Percentiles rank a stretch among this genome's conserved stretches.
Evolutionary conservation across 2,113 vertebrate genomes (phyloP).

Genomic region (Ptyas mucosa): DNA sequence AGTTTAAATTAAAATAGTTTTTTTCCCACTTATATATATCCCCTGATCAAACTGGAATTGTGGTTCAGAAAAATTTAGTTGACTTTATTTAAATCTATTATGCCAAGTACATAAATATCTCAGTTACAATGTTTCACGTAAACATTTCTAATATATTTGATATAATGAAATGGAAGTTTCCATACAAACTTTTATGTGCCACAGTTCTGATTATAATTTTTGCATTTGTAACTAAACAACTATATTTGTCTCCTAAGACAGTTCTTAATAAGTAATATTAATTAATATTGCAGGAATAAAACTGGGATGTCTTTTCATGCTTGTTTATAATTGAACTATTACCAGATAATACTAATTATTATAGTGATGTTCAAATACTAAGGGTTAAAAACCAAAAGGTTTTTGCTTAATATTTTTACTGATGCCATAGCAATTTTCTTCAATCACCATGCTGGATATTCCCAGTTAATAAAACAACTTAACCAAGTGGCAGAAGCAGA

Average conservation of each 20-base stretch:
- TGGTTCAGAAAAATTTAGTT: not conserved
- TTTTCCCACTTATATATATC: not conserved
- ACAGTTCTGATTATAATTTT: not conserved
- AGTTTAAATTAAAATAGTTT: not conserved
- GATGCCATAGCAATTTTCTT: not conserved
- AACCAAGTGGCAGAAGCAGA: not conserved
- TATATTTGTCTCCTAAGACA: not conserved
- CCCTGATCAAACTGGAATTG: not conserved
- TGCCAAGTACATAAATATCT: not conserved
- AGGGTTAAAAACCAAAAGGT: not conserved
- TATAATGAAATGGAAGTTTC: not conserved
- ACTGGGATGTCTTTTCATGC: not conserved
- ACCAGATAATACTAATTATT: not conserved
- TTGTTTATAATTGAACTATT: not conserved
- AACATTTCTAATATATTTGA: not conserved
- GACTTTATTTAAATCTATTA: not conserved
- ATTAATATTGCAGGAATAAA: not conserved
- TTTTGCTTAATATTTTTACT: not conserved
- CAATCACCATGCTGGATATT: not conserved
- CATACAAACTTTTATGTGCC: not conserved
- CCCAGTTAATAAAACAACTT: not conserved
- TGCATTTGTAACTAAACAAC: not conserved
- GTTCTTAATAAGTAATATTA: not conserved
- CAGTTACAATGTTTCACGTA: not conserved
- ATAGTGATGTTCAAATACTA: not conserved